These are phyloP conservation scores for Bos javanicus DNA, from an alignment of 2,113 vertebrate species.

Conservation along the genomic window DNA sequence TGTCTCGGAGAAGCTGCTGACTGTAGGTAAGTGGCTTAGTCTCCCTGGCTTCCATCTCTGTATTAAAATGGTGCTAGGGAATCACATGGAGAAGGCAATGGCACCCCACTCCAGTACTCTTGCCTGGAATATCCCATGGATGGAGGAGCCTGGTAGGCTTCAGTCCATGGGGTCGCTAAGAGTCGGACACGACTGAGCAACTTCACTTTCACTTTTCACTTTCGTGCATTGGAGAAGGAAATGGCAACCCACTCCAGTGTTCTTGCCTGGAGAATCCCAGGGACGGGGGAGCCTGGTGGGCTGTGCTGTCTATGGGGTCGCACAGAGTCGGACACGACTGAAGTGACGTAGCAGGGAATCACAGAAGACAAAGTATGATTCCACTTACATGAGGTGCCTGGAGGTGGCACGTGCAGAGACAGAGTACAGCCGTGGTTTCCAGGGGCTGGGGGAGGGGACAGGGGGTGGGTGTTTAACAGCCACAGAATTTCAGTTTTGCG, in stretches of 20 bases:
- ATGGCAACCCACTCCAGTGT: too few relatives aligned
- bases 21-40: neutral
- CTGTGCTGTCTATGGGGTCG: neutral
- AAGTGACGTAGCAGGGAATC: too few relatives aligned
- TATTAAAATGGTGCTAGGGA: neutral
- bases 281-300: neutral
- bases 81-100: too few relatives aligned
- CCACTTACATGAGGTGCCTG: neutral
- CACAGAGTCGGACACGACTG: neutral
- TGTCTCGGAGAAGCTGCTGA: neutral
- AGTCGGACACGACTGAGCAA: too few relatives aligned
- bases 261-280: too few relatives aligned
- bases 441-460: rapidly evolving
- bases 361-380: neutral
- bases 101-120: too few relatives aligned
- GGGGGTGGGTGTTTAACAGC: rapidly evolving
- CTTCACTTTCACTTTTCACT: too few relatives aligned
- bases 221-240: too few relatives aligned
- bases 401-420: neutral
- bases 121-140: too few relatives aligned
- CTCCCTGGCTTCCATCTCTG: neutral
- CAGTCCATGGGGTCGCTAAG: too few relatives aligned
- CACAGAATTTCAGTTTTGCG: neutral
- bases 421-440: neutral
- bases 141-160: too few relatives aligned